Conservation (phyloP, 2,888 invertebrate species). For the Fragum fragum region DNA sequence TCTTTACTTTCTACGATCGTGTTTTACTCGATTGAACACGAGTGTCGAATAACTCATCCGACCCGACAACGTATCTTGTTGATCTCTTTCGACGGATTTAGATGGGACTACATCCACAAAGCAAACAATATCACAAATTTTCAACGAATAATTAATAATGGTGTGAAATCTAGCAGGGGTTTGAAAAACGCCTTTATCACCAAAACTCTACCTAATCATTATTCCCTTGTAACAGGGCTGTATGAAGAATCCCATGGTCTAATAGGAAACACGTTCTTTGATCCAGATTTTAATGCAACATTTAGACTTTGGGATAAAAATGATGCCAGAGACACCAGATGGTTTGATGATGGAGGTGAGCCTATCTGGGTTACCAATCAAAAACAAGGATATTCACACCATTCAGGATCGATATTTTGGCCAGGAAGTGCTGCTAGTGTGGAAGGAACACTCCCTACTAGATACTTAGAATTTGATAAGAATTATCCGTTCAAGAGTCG, state of each 20-base stretch:
- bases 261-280: slow-evolving; percentile 90
- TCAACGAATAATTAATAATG: slow-evolving; percentile 88
- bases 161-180: slow-evolving; percentile 89
- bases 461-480: slow-evolving; percentile 67
- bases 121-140: slow-evolving; percentile 88
- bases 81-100: slow-evolving; percentile 91
- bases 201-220: slow-evolving; percentile 93
- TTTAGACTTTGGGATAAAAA: slow-evolving; percentile 58
- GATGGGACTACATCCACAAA: slow-evolving; percentile 90
- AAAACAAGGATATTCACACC: slow-evolving; percentile 89
- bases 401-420: slow-evolving; percentile 92
- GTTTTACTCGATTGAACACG: neutral
- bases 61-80: slow-evolving; percentile 86
- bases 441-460: slow-evolving; percentile 74
- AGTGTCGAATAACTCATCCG: neutral
- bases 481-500: slow-evolving; percentile 77
- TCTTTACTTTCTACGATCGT: neutral
- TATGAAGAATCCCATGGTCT: slow-evolving; percentile 91
- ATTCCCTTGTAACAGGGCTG: slow-evolving; percentile 89
- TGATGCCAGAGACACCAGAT: slow-evolving; percentile 86
- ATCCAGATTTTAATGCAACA: slow-evolving; percentile 86
- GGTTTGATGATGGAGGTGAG: slow-evolving; percentile 87
- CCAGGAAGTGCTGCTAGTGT: slow-evolving; percentile 89
- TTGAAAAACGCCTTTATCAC: slow-evolving; percentile 87
- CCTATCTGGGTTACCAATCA: slow-evolving; percentile 87